These are phyloP conservation scores for Eupristina koningsbergeri DNA, from an alignment of 1,140 invertebrate genomes.

Conservation along the genomic window DNA sequence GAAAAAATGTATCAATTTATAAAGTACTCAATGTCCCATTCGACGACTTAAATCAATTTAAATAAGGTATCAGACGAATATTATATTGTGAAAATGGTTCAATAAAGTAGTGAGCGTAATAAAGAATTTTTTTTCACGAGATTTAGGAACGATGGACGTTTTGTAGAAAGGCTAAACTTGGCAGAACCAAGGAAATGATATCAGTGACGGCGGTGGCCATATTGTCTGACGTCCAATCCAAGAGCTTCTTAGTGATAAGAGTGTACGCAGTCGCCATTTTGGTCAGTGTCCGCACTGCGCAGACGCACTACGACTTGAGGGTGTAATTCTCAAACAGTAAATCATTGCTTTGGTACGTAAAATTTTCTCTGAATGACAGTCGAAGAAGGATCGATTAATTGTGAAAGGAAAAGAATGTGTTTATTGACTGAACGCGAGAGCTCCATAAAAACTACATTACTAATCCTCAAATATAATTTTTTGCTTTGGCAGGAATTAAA, in stretches of 20 bases:
- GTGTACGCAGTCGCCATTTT: constrained; percentile 62
- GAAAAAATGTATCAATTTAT: too few relatives aligned
- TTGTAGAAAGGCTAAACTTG: too few relatives aligned
- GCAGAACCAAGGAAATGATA: constrained; percentile 60
- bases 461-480: too few relatives aligned
- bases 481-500: too few relatives aligned
- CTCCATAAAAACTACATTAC: background rate
- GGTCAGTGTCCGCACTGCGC: constrained; percentile 58
- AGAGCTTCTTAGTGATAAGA: constrained; percentile 65
- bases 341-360: background rate
- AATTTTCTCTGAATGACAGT: background rate
- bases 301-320: constrained; percentile 51
- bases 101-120: too few relatives aligned
- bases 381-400: background rate
- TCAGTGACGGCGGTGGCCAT: constrained; percentile 69
- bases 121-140: too few relatives aligned
- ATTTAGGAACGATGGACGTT: too few relatives aligned
- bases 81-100: too few relatives aligned
- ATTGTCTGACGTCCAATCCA: constrained; percentile 69
- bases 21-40: too few relatives aligned
- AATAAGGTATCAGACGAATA: too few relatives aligned
- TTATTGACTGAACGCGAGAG: background rate
- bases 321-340: background rate
- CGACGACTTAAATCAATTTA: too few relatives aligned
- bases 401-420: background rate